A percentile compares a stretch with the other conserved stretches of the same genome.
phyloP scores from a whole-genome alignment of 2,113 vertebrate genomes.

The Pluvianellus socialis region DNA sequence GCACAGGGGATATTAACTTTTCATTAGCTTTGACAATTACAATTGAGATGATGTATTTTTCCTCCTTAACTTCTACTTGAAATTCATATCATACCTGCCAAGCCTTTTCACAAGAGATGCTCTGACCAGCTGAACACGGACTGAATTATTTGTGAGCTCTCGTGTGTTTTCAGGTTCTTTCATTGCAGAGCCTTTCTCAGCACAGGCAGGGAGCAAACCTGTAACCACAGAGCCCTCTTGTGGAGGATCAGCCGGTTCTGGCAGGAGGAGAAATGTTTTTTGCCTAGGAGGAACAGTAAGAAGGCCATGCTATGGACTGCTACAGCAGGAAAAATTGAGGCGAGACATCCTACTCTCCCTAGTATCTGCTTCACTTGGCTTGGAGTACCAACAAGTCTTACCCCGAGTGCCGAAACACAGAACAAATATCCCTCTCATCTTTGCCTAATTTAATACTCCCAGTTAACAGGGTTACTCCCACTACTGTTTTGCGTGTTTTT shows the following conservation, averaged over 20 bases:
- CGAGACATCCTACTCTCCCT: not conserved
- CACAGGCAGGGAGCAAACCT: rapidly evolving
- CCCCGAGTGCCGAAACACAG: not conserved
- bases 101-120: not conserved
- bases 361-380: not conserved
- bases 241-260: not conserved
- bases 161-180: rapidly evolving
- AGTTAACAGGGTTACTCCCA: not conserved
- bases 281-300: not conserved
- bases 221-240: not conserved
- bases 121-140: not conserved
- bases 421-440: not conserved
- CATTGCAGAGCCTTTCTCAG: not conserved
- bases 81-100: not conserved
- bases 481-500: not conserved
- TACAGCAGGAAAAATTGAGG: not conserved
- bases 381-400: not conserved
- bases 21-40: not conserved
- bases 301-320: not conserved
- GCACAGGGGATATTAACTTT: not conserved
- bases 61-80: not conserved
- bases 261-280: not conserved
- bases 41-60: not conserved
- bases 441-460: not conserved
- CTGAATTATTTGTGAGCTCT: not conserved